Evolutionary conservation across 2,888 invertebrate species (phyloP).

Genomic region (Linnaemya vulpina): DNA sequence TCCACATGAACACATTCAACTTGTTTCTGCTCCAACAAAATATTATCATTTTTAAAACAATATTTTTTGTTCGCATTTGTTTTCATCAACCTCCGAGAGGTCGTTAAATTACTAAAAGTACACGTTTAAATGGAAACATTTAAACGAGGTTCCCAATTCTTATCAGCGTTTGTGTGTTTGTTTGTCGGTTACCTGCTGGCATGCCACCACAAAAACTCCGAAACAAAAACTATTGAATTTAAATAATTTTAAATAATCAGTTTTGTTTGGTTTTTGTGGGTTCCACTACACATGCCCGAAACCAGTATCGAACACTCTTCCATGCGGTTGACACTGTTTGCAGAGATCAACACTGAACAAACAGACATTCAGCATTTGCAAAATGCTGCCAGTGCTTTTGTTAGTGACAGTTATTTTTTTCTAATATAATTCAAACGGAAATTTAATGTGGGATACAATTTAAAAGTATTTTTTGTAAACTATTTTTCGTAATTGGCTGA

Average conservation of each 20-base stretch:
- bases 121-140: slow-evolving; percentile 27
- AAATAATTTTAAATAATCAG: slow-evolving; percentile 62
- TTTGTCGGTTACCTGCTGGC: slow-evolving; percentile 38
- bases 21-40: background rate
- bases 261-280: slow-evolving; percentile 62
- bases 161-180: background rate
- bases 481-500: background rate
- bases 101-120: slow-evolving; percentile 51
- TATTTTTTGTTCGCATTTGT: slow-evolving; percentile 13
- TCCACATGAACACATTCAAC: too few relatives aligned
- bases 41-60: background rate
- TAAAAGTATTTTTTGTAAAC: too few relatives aligned
- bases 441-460: background rate
- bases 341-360: slow-evolving; percentile 34
- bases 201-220: slow-evolving; percentile 34
- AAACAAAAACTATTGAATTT: slow-evolving; percentile 38
- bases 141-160: background rate
- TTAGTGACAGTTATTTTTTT: background rate
- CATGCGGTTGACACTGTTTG: slow-evolving; percentile 52
- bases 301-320: slow-evolving; percentile 35
- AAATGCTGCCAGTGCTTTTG: background rate
- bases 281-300: slow-evolving; percentile 21
- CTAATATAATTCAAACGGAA: background rate
- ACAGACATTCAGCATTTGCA: slow-evolving; percentile 13
- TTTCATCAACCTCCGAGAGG: slow-evolving; percentile 29